Base-by-base conservation (phyloP, 92 coral and sea anemone species). In the Palythoa heliodiscus region DNA sequence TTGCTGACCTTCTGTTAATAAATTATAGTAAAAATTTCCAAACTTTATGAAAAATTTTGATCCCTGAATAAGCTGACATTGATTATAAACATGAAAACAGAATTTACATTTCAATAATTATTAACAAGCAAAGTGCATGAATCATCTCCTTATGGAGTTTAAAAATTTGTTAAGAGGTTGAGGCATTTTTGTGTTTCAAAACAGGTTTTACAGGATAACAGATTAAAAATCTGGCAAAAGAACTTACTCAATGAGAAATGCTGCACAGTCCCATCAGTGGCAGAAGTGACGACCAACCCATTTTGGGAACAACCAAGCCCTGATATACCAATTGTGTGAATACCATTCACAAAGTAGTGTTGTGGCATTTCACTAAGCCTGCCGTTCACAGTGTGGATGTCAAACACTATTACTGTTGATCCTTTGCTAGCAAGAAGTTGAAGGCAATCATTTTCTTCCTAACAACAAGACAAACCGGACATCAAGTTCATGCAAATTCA, bases 191-290 rank as follows among this genome's bases (percentile, higher is more conserved):
- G 64, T 58, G 16, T 2, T 58, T 58, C n/a, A 58, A 58, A n/a
- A 15, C 64, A 15, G 22, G 23, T 58, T 15, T 58, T 11, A 63
- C 2, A n/a, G 35, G 20, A n/a, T 19, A 19, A 5, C 16, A 16
- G 19, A 16, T 60, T 19, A 12, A 24, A 72, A 72, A 6, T 38
- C 29, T 14, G 13, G 7, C 22, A 20, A 53, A 25, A 48, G 0
- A 64, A 19, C 11, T 87, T 71, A 91, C 93, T 90, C 63, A 82
- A 71, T 71, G 86, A 48, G 24, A 86, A 82, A 63, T 80, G 74
- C 76, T 92, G 95, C 24, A 92, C 93, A 58, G 89, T 85, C 15
- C 91, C 91, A 38, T 90, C 91, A 3, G 86, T 54, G 63, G 93
- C 88, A 70, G 90, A 87, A 23, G 89, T 87, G 84, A 37, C 85